A percentile compares a stretch with the other conserved stretches of the same genome.
These are phyloP conservation scores for Brachionus paranguensis DNA, from an alignment of 1,140 invertebrate species.

Conservation along the genomic window DNA sequence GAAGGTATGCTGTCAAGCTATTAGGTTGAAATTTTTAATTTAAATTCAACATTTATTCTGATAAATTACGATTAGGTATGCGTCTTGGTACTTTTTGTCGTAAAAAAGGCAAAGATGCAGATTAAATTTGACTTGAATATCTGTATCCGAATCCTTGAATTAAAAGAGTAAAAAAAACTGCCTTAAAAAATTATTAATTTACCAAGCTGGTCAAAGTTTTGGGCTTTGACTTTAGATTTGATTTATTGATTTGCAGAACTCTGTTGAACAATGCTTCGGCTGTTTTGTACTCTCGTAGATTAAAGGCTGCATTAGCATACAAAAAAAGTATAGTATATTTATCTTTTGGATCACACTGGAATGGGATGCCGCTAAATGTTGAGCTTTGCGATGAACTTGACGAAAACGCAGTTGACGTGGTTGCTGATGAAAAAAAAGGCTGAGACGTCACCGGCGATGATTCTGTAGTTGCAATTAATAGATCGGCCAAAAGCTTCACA, in stretches of 20 bases:
- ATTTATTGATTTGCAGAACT: background rate
- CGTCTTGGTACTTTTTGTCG: slow-evolving; percentile 34
- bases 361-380: background rate
- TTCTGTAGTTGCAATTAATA: background rate
- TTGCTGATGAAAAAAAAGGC: background rate
- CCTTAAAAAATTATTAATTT: background rate
- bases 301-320: slow-evolving; percentile 28
- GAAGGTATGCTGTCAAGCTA: slow-evolving; percentile 38
- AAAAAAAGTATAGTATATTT: background rate
- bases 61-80: background rate
- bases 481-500: slow-evolving; percentile 26
- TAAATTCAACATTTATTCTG: background rate
- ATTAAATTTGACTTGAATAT: slow-evolving; percentile 26
- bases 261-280: slow-evolving; percentile 2
- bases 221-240: background rate
- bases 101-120: slow-evolving; percentile 22
- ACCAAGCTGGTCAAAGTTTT: slow-evolving; percentile 4
- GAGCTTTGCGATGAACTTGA: background rate
- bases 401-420: background rate
- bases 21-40: background rate
- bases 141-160: slow-evolving; percentile 9
- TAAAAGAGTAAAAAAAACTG: background rate
- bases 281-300: slow-evolving; percentile 30
- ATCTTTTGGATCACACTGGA: slow-evolving; percentile 19
- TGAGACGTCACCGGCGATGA: background rate